phyloP scores from a whole-genome alignment of 2,797 vertebrate genomes.

The Bucorvus abyssinicus region DNA sequence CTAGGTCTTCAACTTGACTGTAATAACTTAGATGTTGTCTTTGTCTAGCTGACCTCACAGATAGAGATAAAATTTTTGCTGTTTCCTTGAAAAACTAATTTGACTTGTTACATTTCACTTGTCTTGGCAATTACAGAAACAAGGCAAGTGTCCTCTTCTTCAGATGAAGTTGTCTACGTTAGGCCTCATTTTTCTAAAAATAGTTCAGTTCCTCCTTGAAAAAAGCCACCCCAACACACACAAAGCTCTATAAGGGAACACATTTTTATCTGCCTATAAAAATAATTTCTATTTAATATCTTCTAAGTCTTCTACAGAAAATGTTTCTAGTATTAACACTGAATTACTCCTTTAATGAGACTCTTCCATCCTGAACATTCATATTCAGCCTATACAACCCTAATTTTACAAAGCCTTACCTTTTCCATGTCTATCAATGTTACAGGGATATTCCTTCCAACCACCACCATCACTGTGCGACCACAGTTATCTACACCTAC shows the following conservation, averaged over 20 bases:
- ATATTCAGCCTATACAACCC: background rate
- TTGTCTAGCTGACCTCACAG: background rate
- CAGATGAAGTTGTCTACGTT: background rate
- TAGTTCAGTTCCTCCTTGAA: background rate
- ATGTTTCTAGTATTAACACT: background rate
- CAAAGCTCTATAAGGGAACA: background rate
- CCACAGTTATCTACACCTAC: constrained; percentile 92
- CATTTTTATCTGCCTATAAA: background rate
- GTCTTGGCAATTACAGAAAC: background rate
- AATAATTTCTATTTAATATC: background rate
- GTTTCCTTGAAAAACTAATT: background rate
- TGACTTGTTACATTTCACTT: background rate
- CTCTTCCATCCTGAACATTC: background rate
- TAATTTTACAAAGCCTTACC: constrained; percentile 74
- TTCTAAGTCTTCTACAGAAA: background rate
- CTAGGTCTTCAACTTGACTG: background rate
- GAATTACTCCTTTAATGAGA: background rate
- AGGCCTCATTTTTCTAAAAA: background rate
- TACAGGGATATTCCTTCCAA: constrained; percentile 95
- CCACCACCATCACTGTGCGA: constrained; percentile 91
- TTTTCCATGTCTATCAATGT: constrained; percentile 95
- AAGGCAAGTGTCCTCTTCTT: background rate
- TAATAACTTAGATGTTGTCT: background rate
- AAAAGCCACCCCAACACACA: background rate
- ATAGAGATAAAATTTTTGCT: background rate